Evolutionary conservation across 2,888 invertebrate genomes (phyloP).

Genomic region (Odontomyia ornata): DNA sequence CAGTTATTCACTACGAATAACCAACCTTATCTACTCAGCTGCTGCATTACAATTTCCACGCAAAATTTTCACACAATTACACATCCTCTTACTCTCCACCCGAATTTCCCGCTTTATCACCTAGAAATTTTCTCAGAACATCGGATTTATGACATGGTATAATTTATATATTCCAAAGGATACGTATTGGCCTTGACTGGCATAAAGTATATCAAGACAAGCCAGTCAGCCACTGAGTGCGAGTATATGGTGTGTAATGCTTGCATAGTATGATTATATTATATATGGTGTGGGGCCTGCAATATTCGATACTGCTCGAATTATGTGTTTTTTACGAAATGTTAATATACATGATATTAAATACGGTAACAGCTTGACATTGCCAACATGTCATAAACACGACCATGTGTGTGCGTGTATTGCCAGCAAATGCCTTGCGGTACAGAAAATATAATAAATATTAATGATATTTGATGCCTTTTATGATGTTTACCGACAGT

Average conservation of each 20-base stretch:
- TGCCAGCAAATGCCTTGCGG: not conserved
- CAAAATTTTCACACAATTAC: not conserved
- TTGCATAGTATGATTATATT: not conserved
- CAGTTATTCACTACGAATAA: not conserved
- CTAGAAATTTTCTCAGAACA: not conserved
- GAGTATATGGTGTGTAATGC: no score
- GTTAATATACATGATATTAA: slow-evolving; percentile 21
- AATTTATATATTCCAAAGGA: slow-evolving; percentile 10
- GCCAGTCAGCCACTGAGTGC: not conserved
- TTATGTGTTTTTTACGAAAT: slow-evolving; percentile 6
- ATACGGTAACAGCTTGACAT: not conserved
- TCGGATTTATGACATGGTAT: slow-evolving; percentile 10
- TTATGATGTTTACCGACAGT: not conserved
- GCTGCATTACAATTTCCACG: not conserved
- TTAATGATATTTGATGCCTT: slow-evolving; percentile 29
- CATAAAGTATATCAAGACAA: not conserved
- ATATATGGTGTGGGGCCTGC: not conserved
- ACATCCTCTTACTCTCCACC: not conserved
- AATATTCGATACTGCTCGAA: slow-evolving; percentile 2
- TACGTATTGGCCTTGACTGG: slow-evolving; percentile 5
- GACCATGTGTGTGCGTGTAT: not conserved
- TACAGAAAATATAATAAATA: slow-evolving; percentile 22
- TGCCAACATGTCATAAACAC: not conserved
- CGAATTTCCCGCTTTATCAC: not conserved
- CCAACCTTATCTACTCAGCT: not conserved